phyloP scores from a whole-genome alignment of 2,888 invertebrate genomes.

The Melanostoma scalare region DNA sequence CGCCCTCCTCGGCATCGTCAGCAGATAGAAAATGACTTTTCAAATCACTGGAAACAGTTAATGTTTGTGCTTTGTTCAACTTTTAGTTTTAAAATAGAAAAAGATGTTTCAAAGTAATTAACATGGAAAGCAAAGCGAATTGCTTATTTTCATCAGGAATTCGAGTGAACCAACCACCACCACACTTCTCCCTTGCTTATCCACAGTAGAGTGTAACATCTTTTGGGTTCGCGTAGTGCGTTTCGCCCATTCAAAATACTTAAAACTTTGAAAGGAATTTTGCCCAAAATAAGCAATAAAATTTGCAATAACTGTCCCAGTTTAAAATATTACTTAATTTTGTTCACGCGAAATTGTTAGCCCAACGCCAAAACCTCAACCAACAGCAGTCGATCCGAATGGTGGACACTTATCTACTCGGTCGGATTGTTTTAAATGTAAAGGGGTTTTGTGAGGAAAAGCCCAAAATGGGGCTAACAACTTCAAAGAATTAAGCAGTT shows the following conservation, averaged over 20 bases:
- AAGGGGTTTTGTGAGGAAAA: conserved; percentile 15
- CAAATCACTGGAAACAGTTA: conserved; percentile 58
- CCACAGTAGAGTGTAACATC: no score
- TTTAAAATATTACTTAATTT: conserved; percentile 73
- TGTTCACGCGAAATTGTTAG: conserved; percentile 56
- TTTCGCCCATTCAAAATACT: no score
- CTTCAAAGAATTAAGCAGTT: conserved; percentile 80
- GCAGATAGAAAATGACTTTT: conserved; percentile 20
- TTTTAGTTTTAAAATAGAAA: conserved; percentile 48
- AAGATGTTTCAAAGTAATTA: conserved; percentile 74
- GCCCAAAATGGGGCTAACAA: conserved; percentile 28
- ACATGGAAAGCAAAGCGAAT: conserved; percentile 72
- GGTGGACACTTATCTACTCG: conserved; percentile 39
- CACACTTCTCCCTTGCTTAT: not conserved
- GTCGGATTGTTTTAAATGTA: conserved; percentile 5
- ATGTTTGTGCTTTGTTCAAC: conserved; percentile 19
- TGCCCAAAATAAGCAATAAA: conserved; percentile 70
- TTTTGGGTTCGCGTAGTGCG: no score
- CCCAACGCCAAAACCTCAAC: conserved; percentile 18
- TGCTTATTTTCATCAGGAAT: conserved; percentile 50
- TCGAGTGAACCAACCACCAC: not conserved
- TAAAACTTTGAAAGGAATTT: conserved; percentile 40
- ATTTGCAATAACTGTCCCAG: conserved; percentile 71
- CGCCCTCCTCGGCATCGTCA: no score
- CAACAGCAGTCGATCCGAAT: conserved; percentile 43